These are phyloP conservation scores for Onychorhynchus coronatus DNA, from an alignment of 2,113 vertebrate genomes.

Conservation along the genomic window DNA sequence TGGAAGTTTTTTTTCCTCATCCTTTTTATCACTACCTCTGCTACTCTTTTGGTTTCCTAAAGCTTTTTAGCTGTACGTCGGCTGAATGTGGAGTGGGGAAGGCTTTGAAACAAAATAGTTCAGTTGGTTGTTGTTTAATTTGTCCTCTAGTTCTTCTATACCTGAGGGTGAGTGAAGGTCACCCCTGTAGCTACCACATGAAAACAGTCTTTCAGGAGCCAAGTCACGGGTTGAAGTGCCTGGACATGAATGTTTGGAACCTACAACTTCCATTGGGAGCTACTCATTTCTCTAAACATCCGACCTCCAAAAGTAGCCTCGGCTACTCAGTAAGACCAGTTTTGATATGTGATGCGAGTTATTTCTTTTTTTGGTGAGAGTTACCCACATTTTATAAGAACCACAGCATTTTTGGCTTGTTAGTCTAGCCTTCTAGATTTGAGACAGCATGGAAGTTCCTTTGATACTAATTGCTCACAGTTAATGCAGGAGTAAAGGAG, in stretches of 20 bases:
- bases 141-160: not conserved
- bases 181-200: not conserved
- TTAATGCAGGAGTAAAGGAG: not conserved
- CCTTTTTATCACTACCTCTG: not conserved
- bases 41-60: not conserved
- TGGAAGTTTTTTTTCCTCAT: not conserved
- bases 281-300: not conserved
- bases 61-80: rapidly evolving
- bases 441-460: not conserved
- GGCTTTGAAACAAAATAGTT: not conserved
- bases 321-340: not conserved
- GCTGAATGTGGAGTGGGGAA: not conserved
- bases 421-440: not conserved
- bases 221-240: not conserved
- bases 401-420: not conserved
- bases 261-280: not conserved
- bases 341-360: not conserved
- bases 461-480: not conserved
- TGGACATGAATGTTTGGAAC: not conserved
- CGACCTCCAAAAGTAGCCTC: not conserved
- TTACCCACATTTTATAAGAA: not conserved
- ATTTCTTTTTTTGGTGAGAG: not conserved
- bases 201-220: not conserved
- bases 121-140: not conserved
- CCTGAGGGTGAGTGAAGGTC: slow-evolving; percentile 16